Evolutionary conservation across 53 echinoderm and acorn worm species (phyloP).

Genomic region (Stichopus horrens): DNA sequence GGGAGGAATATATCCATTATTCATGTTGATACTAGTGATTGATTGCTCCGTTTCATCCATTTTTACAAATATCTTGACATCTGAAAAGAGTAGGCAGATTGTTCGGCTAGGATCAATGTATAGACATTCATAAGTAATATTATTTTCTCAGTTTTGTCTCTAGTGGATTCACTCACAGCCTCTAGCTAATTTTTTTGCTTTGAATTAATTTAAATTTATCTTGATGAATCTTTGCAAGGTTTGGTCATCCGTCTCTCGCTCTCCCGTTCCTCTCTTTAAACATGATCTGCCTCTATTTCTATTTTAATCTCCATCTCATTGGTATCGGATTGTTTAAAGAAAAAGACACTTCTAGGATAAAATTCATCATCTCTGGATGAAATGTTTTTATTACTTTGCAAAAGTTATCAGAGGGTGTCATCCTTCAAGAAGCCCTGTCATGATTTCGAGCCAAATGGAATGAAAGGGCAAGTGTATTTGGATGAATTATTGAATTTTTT

Average conservation of each 20-base stretch:
- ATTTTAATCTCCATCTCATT: neutral
- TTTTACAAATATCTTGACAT: no score
- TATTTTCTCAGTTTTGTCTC: neutral
- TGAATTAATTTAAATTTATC: neutral
- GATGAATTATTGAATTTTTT: neutral
- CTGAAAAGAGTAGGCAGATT: no score
- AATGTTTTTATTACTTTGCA: neutral
- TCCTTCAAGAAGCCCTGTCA: constrained; percentile 16
- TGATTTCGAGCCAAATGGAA: neutral
- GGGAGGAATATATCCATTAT: no score
- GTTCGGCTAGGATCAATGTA: no score
- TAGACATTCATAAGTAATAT: no score
- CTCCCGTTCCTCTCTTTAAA: neutral
- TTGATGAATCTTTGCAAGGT: neutral
- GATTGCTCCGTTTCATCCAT: no score
- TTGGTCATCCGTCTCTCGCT: neutral
- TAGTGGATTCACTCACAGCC: neutral
- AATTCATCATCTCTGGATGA: neutral
- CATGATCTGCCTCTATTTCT: neutral
- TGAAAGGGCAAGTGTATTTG: neutral
- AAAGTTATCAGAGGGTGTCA: neutral
- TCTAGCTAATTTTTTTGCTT: neutral
- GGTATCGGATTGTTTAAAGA: neutral
- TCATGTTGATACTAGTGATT: no score
- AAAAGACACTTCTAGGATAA: neutral